Conservation (phyloP, 2,113 vertebrate genomes). For the Perca schrenkii region DNA sequence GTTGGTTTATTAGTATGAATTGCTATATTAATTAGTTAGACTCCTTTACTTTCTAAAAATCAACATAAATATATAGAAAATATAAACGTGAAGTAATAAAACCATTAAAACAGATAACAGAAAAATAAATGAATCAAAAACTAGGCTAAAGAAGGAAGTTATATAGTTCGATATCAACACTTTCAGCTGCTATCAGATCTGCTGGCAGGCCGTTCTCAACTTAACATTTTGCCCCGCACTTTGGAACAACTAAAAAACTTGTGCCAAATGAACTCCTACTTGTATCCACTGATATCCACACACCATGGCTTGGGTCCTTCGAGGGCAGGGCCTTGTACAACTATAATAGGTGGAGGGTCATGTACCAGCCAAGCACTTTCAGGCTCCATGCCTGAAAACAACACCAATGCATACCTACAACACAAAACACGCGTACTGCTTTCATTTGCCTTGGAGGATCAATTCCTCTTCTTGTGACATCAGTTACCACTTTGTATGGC, state of each 20-base stretch:
- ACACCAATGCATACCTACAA: neutral
- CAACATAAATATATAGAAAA: neutral
- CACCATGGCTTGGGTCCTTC: neutral
- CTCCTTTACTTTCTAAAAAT: too few species aligned
- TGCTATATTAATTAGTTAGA: neutral
- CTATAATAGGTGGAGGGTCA: neutral
- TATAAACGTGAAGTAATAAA: neutral
- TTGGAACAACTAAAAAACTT: neutral
- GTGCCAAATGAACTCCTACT: neutral
- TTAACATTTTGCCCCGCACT: neutral
- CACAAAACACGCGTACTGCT: neutral
- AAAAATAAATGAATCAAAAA: neutral
- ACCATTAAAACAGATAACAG: neutral
- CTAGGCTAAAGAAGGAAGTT: neutral
- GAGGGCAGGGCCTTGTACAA: neutral
- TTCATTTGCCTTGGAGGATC: neutral
- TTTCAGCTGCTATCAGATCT: neutral
- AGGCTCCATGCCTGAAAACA: neutral
- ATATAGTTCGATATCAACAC: neutral
- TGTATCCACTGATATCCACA: neutral
- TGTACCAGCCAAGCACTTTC: neutral
- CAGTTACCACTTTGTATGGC: neutral
- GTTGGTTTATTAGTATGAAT: neutral
- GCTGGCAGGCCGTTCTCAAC: too few species aligned
- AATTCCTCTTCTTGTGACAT: neutral